These are phyloP conservation scores for Cyclina sinensis DNA, from an alignment of 1,140 invertebrate genomes.

Conservation along the genomic window DNA sequence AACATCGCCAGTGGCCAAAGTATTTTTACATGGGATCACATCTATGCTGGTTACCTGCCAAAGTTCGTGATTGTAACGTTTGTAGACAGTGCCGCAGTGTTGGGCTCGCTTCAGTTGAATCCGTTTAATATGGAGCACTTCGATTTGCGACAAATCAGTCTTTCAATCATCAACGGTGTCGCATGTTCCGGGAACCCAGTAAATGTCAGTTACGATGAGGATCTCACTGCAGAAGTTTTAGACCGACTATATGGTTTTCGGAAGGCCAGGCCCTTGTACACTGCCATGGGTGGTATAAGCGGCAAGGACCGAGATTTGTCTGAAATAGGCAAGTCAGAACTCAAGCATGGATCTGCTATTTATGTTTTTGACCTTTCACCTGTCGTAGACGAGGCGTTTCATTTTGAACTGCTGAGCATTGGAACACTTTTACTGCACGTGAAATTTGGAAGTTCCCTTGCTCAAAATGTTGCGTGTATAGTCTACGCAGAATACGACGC, in stretches of 20 bases:
- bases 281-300: neutral
- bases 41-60: constrained; percentile 31
- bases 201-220: constrained; percentile 40
- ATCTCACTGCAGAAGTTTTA: neutral
- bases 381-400: neutral
- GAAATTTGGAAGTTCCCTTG: no score
- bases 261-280: neutral
- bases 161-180: constrained; percentile 51
- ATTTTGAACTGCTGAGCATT: neutral
- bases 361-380: constrained; percentile 11
- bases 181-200: constrained; percentile 53
- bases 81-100: constrained; percentile 1
- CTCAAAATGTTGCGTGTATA: neutral
- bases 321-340: neutral
- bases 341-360: neutral
- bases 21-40: constrained; percentile 59
- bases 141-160: constrained; percentile 35
- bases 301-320: neutral
- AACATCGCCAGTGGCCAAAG: constrained; percentile 44
- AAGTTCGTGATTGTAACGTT: constrained; percentile 44
- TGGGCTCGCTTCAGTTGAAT: constrained; percentile 35
- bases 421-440: neutral
- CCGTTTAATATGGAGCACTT: constrained; percentile 61
- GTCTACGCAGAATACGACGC: no score
- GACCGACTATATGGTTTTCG: neutral